Percentiles rank a stretch among this genome's conserved stretches.
These are phyloP conservation scores for Protomyctophum bolini DNA, from an alignment of 2,113 vertebrate species.

Conservation along the genomic window DNA sequence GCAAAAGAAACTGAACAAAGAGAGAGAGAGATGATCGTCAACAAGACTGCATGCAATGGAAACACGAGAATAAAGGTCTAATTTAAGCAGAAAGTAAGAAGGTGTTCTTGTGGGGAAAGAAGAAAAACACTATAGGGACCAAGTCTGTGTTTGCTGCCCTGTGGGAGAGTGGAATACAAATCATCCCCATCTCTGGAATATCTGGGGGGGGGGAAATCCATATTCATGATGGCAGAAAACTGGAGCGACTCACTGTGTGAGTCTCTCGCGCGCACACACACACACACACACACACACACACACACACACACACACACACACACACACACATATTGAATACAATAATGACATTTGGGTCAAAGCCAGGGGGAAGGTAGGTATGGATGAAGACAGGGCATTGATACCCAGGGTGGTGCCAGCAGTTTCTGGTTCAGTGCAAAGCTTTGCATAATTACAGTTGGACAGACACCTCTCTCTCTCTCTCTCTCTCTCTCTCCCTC, in stretches of 20 bases:
- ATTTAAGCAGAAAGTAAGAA: slow-evolving; percentile 42
- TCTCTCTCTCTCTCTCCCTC: not conserved
- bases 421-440: slow-evolving; percentile 46
- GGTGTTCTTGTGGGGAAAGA: slow-evolving; percentile 26
- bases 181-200: slow-evolving; percentile 35
- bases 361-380: slow-evolving; percentile 31
- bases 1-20: slow-evolving; percentile 5
- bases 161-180: slow-evolving; percentile 46
- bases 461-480: slow-evolving; percentile 28
- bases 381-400: slow-evolving; percentile 18
- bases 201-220: slow-evolving; percentile 47
- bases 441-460: slow-evolving; percentile 53
- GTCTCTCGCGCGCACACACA: too few species aligned
- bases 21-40: slow-evolving; percentile 6
- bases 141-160: slow-evolving; percentile 28
- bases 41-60: slow-evolving; percentile 17
- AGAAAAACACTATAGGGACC: not conserved
- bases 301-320: too few species aligned
- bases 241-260: slow-evolving; percentile 1
- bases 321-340: slow-evolving; percentile 13
- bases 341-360: slow-evolving; percentile 56
- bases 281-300: too few species aligned
- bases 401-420: slow-evolving; percentile 25
- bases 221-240: slow-evolving; percentile 43
- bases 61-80: slow-evolving; percentile 9